Percentiles rank a stretch among this genome's conserved stretches.
phyloP scores from a whole-genome alignment of 92 coral and sea anemone species.

The Palythoa grandis region DNA sequence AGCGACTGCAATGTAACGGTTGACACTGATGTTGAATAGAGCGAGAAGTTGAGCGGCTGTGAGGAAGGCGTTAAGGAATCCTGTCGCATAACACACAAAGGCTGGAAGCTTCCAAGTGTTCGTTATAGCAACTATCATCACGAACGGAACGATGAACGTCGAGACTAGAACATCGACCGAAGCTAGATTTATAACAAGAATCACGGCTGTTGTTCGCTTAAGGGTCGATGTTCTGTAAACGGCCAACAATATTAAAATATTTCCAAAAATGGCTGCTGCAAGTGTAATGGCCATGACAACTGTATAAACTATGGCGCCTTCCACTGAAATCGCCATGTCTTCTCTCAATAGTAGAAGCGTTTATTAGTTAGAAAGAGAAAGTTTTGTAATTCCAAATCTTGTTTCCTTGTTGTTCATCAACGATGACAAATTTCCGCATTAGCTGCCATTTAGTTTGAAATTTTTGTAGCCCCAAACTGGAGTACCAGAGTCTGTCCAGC shows the following conservation, averaged over 20 bases:
- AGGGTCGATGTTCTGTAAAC: constrained; percentile 76
- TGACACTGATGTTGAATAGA: constrained; percentile 85
- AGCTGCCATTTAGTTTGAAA: not conserved
- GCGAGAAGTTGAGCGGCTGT: constrained; percentile 97
- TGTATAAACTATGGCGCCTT: constrained; percentile 51
- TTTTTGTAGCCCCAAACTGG: not conserved
- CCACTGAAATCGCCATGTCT: not conserved
- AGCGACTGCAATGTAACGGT: constrained; percentile 84
- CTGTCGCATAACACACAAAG: constrained; percentile 74
- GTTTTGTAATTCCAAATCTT: not conserved
- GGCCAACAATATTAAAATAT: constrained; percentile 74
- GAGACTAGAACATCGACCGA: constrained; percentile 86
- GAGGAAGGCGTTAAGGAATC: constrained; percentile 90
- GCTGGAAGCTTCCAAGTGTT: constrained; percentile 71
- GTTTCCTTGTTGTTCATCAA: not conserved
- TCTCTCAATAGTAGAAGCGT: not conserved
- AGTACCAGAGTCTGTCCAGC: not conserved
- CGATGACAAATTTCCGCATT: not conserved
- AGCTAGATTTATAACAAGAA: constrained; percentile 84
- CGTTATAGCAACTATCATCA: constrained; percentile 73
- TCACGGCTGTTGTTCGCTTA: constrained; percentile 77
- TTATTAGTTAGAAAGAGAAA: not conserved
- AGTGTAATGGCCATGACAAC: constrained; percentile 63
- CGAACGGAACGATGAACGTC: constrained; percentile 86
- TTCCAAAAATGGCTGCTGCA: constrained; percentile 78